Conservation (phyloP, 2,113 vertebrate species). For the Electrona antarctica region DNA sequence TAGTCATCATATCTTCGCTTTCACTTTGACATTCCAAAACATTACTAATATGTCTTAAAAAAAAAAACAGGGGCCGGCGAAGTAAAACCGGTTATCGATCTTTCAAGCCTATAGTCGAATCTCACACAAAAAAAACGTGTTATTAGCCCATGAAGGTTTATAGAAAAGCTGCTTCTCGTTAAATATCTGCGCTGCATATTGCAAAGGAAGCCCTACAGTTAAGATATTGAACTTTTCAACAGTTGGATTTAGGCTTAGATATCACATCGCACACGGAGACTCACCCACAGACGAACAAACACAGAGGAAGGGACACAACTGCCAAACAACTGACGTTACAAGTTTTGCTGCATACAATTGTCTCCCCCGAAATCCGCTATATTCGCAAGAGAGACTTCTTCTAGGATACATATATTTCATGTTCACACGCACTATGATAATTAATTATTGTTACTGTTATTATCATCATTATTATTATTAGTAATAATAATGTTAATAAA, state of each 20-base stretch:
- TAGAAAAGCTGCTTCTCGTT: slow-evolving; percentile 69
- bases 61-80: slow-evolving; percentile 3
- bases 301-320: slow-evolving; percentile 66
- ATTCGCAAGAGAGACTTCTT: slow-evolving; percentile 68
- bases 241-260: slow-evolving; percentile 73
- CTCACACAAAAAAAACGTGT: slow-evolving; percentile 50
- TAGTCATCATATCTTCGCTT: slow-evolving; percentile 27
- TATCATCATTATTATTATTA: slow-evolving; percentile 50
- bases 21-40: slow-evolving; percentile 33
- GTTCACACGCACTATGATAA: slow-evolving; percentile 69
- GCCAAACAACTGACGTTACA: slow-evolving; percentile 65
- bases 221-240: slow-evolving; percentile 76
- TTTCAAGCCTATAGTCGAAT: slow-evolving; percentile 38
- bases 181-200: slow-evolving; percentile 83
- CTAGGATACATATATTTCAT: slow-evolving; percentile 72
- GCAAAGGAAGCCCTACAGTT: slow-evolving; percentile 84
- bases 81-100: slow-evolving; percentile 33
- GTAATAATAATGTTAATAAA: slow-evolving; percentile 61
- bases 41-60: slow-evolving; percentile 25
- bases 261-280: slow-evolving; percentile 56
- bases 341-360: slow-evolving; percentile 76
- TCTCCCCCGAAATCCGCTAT: slow-evolving; percentile 55
- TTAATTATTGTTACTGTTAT: slow-evolving; percentile 45
- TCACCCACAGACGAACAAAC: slow-evolving; percentile 68
- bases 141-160: slow-evolving; percentile 53